A percentile compares a stretch with the other conserved stretches of the same genome.
Evolutionary conservation across 2,888 invertebrate genomes (phyloP).

Genomic region (Anarsia innoxiella): DNA sequence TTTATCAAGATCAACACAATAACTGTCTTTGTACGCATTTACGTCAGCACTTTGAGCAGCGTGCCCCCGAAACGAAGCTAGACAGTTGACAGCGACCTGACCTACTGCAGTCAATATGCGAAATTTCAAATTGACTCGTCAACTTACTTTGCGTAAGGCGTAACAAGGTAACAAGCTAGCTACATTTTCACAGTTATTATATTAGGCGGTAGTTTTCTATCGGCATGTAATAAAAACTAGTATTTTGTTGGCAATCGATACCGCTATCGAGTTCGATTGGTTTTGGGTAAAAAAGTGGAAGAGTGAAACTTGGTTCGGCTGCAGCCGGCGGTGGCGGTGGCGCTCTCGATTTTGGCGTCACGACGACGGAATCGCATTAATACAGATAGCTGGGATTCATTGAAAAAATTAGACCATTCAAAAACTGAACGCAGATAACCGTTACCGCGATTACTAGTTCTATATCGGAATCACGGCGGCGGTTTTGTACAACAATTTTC

Average conservation of each 20-base stretch:
- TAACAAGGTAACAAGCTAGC: too few species aligned
- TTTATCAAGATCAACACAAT: neutral
- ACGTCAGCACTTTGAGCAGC: conserved; percentile 3
- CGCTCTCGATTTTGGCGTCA: conserved; percentile 41
- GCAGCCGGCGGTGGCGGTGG: too few species aligned
- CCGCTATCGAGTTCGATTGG: conserved; percentile 14
- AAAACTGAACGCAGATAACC: conserved; percentile 1
- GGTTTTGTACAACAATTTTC: too few species aligned
- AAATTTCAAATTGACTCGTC: conserved; percentile 2
- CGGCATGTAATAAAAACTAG: conserved; percentile 8
- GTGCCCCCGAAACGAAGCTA: too few species aligned
- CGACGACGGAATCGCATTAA: conserved; percentile 25
- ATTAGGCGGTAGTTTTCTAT: conserved; percentile 11
- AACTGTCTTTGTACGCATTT: neutral
- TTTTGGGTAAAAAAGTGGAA: conserved; percentile 28
- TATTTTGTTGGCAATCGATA: conserved; percentile 13
- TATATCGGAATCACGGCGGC: too few species aligned
- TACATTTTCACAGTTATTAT: conserved; percentile 4
- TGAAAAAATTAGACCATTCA: conserved; percentile 21
- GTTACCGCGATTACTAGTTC: too few species aligned
- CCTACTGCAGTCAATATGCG: conserved; percentile 5
- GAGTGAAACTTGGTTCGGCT: conserved; percentile 42
- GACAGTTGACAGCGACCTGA: conserved; percentile 7
- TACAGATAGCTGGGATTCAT: conserved; percentile 25
- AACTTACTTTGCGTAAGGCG: conserved; percentile 11